These are phyloP conservation scores for Calliopum simillimum DNA, from an alignment of 2,888 invertebrate species.

Conservation along the genomic window DNA sequence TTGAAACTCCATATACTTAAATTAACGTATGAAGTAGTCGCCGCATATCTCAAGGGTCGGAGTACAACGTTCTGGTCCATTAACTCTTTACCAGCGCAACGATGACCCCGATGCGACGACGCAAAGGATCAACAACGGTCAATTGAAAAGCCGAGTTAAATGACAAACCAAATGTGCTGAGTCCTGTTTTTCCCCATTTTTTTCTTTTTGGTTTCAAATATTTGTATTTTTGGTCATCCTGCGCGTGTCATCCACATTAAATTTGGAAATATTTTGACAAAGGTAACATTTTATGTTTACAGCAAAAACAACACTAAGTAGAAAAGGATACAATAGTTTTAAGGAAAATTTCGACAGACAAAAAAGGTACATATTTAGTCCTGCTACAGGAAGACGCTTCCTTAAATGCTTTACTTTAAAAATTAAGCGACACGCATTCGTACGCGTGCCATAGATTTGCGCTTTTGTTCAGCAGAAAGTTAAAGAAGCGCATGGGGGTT, in stretches of 20 bases:
- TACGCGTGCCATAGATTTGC: slow-evolving; percentile 42
- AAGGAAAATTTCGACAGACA: slow-evolving; percentile 7
- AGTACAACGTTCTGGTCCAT: slow-evolving; percentile 49
- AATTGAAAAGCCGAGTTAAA: slow-evolving; percentile 16
- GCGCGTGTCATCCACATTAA: slow-evolving; percentile 41
- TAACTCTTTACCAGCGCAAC: slow-evolving; percentile 47
- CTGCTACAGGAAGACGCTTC: not conserved
- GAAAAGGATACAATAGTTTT: slow-evolving; percentile 36
- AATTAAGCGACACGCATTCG: slow-evolving; percentile 39
- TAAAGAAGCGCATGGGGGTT: slow-evolving; percentile 7
- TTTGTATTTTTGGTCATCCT: not conserved
- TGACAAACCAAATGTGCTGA: not conserved
- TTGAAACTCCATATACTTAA: slow-evolving; percentile 9
- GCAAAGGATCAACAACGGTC: slow-evolving; percentile 8
- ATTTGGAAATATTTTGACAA: slow-evolving; percentile 29
- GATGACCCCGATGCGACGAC: not conserved
- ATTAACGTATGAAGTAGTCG: slow-evolving; percentile 4
- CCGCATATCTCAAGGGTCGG: slow-evolving; percentile 2
- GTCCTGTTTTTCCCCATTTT: no score
- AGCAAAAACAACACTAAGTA: slow-evolving; percentile 35
- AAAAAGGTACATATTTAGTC: not conserved
- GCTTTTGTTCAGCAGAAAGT: slow-evolving; percentile 19
- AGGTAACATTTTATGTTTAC: slow-evolving; percentile 35
- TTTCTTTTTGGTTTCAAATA: not conserved
- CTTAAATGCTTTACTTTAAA: slow-evolving; percentile 44